Conservation (phyloP, 2,888 invertebrate species). For the Lacanobia oleracea region DNA sequence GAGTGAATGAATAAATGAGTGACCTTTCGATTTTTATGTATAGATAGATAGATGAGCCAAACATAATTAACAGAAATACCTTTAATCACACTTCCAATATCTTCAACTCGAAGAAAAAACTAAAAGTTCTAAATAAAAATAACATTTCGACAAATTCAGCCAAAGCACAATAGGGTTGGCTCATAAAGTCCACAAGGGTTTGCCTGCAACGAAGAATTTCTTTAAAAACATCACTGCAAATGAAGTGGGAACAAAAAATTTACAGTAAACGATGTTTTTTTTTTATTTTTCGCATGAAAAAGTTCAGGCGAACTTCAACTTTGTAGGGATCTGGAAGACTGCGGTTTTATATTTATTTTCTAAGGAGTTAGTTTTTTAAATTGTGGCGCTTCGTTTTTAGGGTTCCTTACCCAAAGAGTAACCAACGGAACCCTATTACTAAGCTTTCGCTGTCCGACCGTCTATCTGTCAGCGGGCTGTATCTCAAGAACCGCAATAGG, state of each 20-base stretch:
- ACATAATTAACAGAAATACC: neutral
- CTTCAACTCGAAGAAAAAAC: slow-evolving; percentile 8
- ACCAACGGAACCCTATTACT: no score
- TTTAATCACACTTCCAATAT: slow-evolving; percentile 3
- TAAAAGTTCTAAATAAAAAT: slow-evolving; percentile 41
- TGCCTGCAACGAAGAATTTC: slow-evolving; percentile 53
- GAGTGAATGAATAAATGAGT: no score
- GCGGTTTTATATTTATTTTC: slow-evolving; percentile 11
- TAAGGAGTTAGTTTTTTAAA: slow-evolving; percentile 20
- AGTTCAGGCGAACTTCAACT: no score
- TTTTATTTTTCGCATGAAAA: slow-evolving; percentile 41
- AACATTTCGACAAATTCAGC: slow-evolving; percentile 33
- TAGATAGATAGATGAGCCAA: neutral
- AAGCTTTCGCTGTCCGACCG: no score
- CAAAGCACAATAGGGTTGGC: slow-evolving; percentile 55
- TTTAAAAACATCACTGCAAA: slow-evolving; percentile 57
- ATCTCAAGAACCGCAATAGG: no score
- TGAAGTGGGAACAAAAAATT: slow-evolving; percentile 63
- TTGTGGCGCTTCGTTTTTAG: slow-evolving; percentile 1
- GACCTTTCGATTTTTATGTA: no score
- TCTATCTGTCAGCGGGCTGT: no score
- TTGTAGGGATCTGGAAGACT: slow-evolving; percentile 20
- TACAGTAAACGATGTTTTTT: slow-evolving; percentile 27
- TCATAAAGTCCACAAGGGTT: slow-evolving; percentile 71
- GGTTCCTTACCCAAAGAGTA: no score